Percentiles rank a stretch among this genome's conserved stretches.
These are phyloP conservation scores for Mylabris sibirica DNA, from an alignment of 2,888 invertebrate species.

Conservation along the genomic window DNA sequence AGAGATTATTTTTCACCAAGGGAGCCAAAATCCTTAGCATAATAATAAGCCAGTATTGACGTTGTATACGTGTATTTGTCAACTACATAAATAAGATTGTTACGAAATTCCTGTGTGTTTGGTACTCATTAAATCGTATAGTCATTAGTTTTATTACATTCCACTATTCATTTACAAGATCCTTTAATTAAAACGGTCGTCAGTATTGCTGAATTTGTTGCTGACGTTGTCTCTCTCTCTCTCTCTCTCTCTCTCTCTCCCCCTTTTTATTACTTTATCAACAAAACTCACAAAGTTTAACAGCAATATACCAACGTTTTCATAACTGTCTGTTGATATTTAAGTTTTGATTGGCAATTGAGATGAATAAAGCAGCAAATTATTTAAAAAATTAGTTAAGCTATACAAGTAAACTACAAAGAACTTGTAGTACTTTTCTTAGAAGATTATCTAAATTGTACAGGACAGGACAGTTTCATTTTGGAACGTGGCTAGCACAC, in stretches of 20 bases:
- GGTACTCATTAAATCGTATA: slow-evolving; percentile 37
- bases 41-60: too few species aligned
- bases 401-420: too few species aligned
- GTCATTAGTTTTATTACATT: slow-evolving; percentile 43
- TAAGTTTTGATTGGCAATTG: neutral
- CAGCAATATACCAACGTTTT: too few species aligned
- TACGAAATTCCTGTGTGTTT: slow-evolving; percentile 21
- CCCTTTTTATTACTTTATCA: neutral
- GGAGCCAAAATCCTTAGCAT: too few species aligned
- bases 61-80: neutral
- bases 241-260: neutral
- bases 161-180: slow-evolving; percentile 42
- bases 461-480: too few species aligned
- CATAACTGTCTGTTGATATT: neutral
- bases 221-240: slow-evolving; percentile 21
- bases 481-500: too few species aligned
- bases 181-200: slow-evolving; percentile 42
- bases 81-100: neutral
- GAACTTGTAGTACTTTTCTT: too few species aligned
- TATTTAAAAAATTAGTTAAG: too few species aligned
- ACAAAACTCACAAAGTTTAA: neutral
- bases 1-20: too few species aligned
- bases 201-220: slow-evolving; percentile 39
- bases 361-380: too few species aligned
- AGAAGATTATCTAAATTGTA: too few species aligned